Evolutionary conservation across 2,888 invertebrate genomes (phyloP).

Genomic region (Desoria tigrina): DNA sequence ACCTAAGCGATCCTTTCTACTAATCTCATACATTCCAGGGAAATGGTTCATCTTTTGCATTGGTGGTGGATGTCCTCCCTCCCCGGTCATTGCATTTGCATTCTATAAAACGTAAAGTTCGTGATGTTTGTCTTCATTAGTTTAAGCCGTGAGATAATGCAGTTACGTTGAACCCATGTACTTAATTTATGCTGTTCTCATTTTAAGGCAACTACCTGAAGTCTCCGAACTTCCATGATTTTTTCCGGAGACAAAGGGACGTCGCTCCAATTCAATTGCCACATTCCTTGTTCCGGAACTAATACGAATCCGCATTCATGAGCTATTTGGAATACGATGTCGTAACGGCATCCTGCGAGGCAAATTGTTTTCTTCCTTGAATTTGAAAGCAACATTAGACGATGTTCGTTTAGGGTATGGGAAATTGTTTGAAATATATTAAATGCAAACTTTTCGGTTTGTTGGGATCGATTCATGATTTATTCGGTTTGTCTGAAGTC

Average conservation of each 20-base stretch:
- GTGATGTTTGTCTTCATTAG: no score
- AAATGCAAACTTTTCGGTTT: no score
- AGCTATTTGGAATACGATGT: conserved; percentile 71
- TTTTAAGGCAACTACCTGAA: conserved; percentile 61
- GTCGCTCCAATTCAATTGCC: conserved; percentile 92
- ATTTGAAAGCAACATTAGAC: no score
- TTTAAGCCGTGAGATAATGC: no score
- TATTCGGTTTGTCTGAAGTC: no score
- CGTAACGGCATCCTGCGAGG: conserved; percentile 71
- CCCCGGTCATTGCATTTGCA: not conserved
- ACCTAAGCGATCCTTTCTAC: conserved; percentile 84
- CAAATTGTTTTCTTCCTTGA: conserved; percentile 59
- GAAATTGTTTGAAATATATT: no score
- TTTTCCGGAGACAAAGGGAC: conserved; percentile 79
- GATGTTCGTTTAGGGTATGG: no score
- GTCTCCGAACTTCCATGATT: conserved; percentile 87
- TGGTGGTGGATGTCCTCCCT: conserved; percentile 13
- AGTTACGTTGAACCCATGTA: no score
- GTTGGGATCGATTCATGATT: no score
- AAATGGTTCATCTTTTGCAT: conserved; percentile 87
- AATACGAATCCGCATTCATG: conserved; percentile 73
- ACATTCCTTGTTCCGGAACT: conserved; percentile 76
- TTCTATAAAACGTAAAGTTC: no score
- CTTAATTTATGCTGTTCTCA: no score
- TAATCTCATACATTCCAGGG: conserved; percentile 85